A percentile compares a stretch with the other conserved stretches of the same genome.
These are phyloP conservation scores for Corythaeola cristata DNA, from an alignment of 2,113 vertebrate genomes.

Conservation along the genomic window DNA sequence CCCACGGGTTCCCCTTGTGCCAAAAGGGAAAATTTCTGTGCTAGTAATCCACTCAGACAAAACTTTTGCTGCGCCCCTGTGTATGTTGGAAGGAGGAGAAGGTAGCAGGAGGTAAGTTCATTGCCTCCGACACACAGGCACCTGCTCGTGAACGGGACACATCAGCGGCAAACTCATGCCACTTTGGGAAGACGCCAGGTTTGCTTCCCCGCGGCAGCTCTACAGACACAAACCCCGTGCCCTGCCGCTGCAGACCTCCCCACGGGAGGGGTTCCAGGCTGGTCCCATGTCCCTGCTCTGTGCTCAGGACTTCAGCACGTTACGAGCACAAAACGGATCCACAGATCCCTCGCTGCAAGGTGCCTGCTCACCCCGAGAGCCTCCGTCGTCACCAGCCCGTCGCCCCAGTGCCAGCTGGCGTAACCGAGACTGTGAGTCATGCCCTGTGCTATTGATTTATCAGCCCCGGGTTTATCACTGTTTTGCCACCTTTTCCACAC, in stretches of 20 bases:
- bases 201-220: not conserved
- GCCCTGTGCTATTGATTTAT: not conserved
- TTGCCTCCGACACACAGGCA: not conserved
- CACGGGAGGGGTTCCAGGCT: not conserved
- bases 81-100: not conserved
- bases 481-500: not conserved
- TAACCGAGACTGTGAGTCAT: not conserved
- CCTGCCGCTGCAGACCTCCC: not conserved
- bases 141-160: fast-evolving
- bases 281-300: not conserved
- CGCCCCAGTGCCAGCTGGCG: fast-evolving
- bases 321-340: not conserved
- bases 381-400: not conserved
- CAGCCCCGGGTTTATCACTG: not conserved
- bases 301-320: fast-evolving
- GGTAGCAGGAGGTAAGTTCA: not conserved
- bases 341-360: not conserved
- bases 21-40: not conserved
- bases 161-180: not conserved
- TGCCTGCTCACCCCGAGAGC: fast-evolving
- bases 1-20: fast-evolving
- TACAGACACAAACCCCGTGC: not conserved
- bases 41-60: not conserved
- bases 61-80: not conserved
- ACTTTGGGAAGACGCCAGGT: not conserved